Percentiles rank a stretch among this genome's conserved stretches.
phyloP scores from a whole-genome alignment of 2,888 invertebrate species.

The Lordiphosa andalusiaca region DNA sequence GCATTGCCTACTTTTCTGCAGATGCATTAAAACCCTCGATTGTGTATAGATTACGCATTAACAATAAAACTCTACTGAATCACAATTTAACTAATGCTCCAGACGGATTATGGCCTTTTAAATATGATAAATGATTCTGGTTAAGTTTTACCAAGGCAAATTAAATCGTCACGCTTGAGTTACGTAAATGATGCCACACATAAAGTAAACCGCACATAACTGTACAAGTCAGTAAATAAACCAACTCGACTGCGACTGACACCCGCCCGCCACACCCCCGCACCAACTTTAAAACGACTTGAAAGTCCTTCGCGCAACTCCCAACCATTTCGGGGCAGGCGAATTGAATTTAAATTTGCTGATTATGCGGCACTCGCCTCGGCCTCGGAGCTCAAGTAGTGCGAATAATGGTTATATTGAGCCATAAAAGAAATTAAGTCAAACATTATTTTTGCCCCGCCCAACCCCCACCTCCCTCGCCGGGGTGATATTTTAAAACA shows the following conservation, averaged over 20 bases:
- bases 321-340: constrained; percentile 34
- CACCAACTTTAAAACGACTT: constrained; percentile 15
- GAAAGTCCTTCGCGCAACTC: constrained; percentile 26
- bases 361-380: constrained; percentile 54
- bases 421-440: constrained; percentile 75
- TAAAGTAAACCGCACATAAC: not conserved
- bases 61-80: constrained; percentile 1
- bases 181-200: constrained; percentile 19
- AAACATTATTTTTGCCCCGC: constrained; percentile 58
- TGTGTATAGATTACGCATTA: not conserved
- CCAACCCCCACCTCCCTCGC: constrained; percentile 3
- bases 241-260: constrained; percentile 44
- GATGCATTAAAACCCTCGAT: no score
- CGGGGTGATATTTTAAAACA: constrained; percentile 36
- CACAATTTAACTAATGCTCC: constrained; percentile 3
- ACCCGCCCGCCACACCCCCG: constrained; percentile 37
- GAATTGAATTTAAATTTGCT: constrained; percentile 79
- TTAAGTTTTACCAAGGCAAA: constrained; percentile 65
- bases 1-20: no score
- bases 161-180: constrained; percentile 56
- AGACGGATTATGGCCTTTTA: constrained; percentile 71
- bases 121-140: constrained; percentile 78
- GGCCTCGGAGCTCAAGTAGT: constrained; percentile 46
- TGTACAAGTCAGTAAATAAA: constrained; percentile 52
- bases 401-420: constrained; percentile 74